Base-by-base conservation (phyloP, 2,888 invertebrate genomes). In the Opisthograptis luteolata region DNA sequence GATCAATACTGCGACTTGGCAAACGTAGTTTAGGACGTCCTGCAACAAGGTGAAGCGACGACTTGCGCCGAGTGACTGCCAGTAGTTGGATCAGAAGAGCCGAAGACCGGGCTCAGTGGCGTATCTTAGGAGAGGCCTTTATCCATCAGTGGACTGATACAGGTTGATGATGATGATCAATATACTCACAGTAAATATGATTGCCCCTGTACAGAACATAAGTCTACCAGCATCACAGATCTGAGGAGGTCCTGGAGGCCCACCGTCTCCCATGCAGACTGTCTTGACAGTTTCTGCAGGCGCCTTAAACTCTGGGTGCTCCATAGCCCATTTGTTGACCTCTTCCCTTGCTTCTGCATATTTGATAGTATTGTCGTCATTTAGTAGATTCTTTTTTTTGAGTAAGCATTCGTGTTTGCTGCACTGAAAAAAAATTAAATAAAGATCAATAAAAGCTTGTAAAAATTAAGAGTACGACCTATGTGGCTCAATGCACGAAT, bases 211-310 rank as follows among this genome's bases (percentile, higher is more conserved):
- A 40, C 88, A 88, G 39, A 78, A 67, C 10, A 80, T 68, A 0
- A 86, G 50, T 56, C 70, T 78, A 19, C 76, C 76, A 0, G 74
- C 70, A 2, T 77, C 77, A 35, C 88, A 89, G 0, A 77, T 52
- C 2, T 73, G 60, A 0, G 77, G 76, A 0, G 77, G 77, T 3
- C 78, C 78, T 0, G 76, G 74, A 0, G 79, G 48, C 0, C 45
- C 25, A 2, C 60, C 62, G 2, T 64, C 62, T 1, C 60, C 64
- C 0, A 81, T 15, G 48, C 87, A 87, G 15, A 58, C 58, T 0
- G 59, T 60, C 37, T 76, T 81, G 0, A 79, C 79, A 1, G 39
- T 40, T 0, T 64, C 62, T 1, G 76, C 59, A 0, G 72, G 68
- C 0, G 67, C 53, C 41, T 75, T 62, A 42, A 81, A 81, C 3